Evolutionary conservation across 2,797 vertebrate species (phyloP).

Genomic region (Micrastur ruficollis): DNA sequence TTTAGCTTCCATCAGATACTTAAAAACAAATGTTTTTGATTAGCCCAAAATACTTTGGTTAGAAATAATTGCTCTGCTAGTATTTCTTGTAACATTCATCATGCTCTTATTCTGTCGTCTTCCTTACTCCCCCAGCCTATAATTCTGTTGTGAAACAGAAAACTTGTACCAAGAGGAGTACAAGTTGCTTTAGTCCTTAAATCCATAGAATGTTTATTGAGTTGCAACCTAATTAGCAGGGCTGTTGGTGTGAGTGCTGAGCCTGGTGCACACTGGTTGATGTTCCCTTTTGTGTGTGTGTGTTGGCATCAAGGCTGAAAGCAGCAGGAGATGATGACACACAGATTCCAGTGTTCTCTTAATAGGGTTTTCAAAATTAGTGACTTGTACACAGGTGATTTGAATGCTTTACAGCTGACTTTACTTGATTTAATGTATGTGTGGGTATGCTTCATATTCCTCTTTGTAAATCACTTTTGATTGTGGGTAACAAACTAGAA

Average conservation of each 20-base stretch:
- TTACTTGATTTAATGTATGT: accelerated
- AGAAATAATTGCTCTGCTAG: background rate
- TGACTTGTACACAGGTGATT: background rate
- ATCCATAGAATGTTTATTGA: background rate
- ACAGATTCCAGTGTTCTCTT: background rate
- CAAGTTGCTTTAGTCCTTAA: background rate
- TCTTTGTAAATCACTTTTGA: background rate
- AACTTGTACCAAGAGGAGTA: background rate
- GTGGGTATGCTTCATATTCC: background rate
- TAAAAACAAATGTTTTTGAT: background rate
- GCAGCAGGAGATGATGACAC: background rate
- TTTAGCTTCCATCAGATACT: background rate
- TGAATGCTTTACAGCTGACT: background rate
- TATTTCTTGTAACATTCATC: background rate
- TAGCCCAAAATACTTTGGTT: background rate
- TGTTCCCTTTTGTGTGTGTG: background rate
- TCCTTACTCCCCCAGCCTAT: background rate
- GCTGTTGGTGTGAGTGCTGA: background rate
- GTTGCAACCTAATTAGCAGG: background rate
- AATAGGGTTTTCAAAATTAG: background rate
- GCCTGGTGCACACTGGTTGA: background rate
- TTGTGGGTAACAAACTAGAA: background rate
- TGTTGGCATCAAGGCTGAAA: background rate
- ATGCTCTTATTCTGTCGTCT: background rate
- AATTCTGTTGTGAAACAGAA: slow-evolving; percentile 36